Base-by-base conservation (phyloP, 1,140 invertebrate species). In the Luehdorfia chinensis region DNA sequence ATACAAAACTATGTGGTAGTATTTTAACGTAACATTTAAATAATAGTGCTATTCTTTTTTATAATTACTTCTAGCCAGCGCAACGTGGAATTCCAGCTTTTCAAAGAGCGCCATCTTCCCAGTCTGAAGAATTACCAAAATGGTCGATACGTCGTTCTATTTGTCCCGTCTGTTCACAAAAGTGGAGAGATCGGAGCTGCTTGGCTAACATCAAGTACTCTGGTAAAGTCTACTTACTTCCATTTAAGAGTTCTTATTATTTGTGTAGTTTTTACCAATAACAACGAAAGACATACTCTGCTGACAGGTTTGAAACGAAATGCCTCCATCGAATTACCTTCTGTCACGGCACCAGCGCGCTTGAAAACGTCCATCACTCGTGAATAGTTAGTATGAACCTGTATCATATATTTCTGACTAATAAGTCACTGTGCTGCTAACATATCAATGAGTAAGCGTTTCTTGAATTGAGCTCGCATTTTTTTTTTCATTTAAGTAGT, bases 131-230 rank as follows among this genome's bases (percentile, higher is more conserved):
- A 9, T 56, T 70, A 8, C 81, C 72, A n/a, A 62, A 64, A 3
- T 85, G 79, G 79, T 84, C 81, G 0, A 76, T 85, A 28, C 74
- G 81, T 8, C 72, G 76, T 4, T 69, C 81, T 2, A 52, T 81
- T 9, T 85, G 81, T 45, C 81, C 79, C 1, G 81, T 81, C 16
- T 85, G 81, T 45, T 85, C 81, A 0, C 75, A 85, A 30, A 85
- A 84, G 36, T 85, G 81, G 81, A 70, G 51, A 43, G 81, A 85
- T 37, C 50, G 66, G 33, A 81, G 69, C 32, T 65, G 65, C n/a
- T 66, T 84, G 11, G 54, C 34, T 1, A 84, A 70, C 27, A 56
- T 84, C 25, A 84, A 78, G 57, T 64, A 66, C 55, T 84, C 79
- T 18, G 78, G 78, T 80, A 54, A 16, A 31, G 6, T 21, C 6